Conservation (phyloP, 2,113 vertebrate species). For the Sinocyclocheilus grahami region DNA sequence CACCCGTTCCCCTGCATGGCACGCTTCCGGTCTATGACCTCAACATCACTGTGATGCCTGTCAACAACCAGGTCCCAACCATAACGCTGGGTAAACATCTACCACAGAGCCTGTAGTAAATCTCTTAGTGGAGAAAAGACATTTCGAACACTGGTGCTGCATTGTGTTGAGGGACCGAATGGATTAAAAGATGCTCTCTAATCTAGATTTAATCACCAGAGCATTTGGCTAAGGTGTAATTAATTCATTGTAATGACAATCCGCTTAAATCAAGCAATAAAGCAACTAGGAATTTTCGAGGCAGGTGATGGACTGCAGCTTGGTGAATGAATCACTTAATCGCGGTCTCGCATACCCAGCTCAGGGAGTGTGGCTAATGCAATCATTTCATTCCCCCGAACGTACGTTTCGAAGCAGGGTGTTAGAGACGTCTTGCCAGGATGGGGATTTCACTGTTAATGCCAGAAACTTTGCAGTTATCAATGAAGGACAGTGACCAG, state of each 20-base stretch:
- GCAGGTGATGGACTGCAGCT: constrained; percentile 18
- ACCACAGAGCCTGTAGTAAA: background rate
- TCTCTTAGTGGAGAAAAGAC: background rate
- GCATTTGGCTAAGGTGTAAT: constrained; percentile 30
- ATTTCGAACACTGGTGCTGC: background rate
- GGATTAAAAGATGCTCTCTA: constrained; percentile 22
- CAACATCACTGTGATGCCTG: constrained; percentile 74
- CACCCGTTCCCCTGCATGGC: constrained; percentile 67
- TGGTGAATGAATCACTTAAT: constrained; percentile 12
- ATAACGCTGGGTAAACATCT: constrained; percentile 60
- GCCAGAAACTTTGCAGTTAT: constrained; percentile 62
- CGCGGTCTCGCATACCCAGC: constrained; percentile 58
- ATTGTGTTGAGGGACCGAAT: constrained; percentile 7
- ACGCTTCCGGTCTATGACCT: constrained; percentile 76
- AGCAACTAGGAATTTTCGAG: background rate
- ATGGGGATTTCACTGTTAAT: constrained; percentile 62
- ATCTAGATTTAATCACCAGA: constrained; percentile 1
- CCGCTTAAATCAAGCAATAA: constrained; percentile 29
- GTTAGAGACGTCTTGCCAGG: constrained; percentile 55
- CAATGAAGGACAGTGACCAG: constrained; percentile 69
- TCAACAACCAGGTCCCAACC: constrained; percentile 71
- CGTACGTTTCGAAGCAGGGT: background rate
- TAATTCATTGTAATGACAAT: constrained; percentile 20
- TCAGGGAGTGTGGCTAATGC: constrained; percentile 44
- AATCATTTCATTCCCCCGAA: background rate